These are phyloP conservation scores for Cryptoprocta ferox DNA, from an alignment of 2,797 vertebrate genomes.

Conservation along the genomic window DNA sequence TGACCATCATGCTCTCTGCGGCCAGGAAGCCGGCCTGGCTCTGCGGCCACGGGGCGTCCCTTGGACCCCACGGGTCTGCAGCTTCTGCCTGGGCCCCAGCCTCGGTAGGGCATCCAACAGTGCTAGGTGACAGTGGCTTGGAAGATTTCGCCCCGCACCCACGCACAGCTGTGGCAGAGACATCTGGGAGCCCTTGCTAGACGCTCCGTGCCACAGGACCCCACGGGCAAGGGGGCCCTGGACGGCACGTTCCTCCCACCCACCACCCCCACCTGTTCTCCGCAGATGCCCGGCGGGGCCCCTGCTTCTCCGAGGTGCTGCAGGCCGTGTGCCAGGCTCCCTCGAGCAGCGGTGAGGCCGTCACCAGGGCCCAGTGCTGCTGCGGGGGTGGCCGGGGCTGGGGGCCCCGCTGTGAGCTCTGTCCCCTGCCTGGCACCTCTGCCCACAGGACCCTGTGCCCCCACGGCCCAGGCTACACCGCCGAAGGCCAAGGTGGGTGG, in stretches of 20 bases:
- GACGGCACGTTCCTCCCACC: rapidly evolving
- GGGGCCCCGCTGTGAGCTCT: constrained; percentile 95
- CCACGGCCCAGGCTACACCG: constrained; percentile 94
- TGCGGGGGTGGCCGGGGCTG: constrained; percentile 93
- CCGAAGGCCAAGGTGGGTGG: constrained; percentile 92
- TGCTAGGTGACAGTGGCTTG: too few species aligned
- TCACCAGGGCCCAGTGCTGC: constrained; percentile 96
- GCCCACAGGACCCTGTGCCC: constrained; percentile 97
- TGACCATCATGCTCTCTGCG: rapidly evolving
- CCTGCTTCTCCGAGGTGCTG: constrained; percentile 94
- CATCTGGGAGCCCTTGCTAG: background rate
- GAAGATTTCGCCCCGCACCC: background rate
- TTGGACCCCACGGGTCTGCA: background rate
- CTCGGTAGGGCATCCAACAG: background rate
- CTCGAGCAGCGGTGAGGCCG: constrained; percentile 92
- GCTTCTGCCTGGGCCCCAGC: background rate
- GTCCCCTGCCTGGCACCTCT: constrained; percentile 93
- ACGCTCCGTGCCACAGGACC: rapidly evolving
- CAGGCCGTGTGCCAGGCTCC: constrained; percentile 95
- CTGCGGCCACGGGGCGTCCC: background rate
- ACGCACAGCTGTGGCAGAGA: rapidly evolving
- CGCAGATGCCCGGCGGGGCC: constrained; percentile 93
- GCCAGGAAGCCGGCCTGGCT: background rate
- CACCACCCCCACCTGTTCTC: background rate
- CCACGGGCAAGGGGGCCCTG: rapidly evolving